Conservation (phyloP, 2,113 vertebrate species). For the Peromyscus californicus region DNA sequence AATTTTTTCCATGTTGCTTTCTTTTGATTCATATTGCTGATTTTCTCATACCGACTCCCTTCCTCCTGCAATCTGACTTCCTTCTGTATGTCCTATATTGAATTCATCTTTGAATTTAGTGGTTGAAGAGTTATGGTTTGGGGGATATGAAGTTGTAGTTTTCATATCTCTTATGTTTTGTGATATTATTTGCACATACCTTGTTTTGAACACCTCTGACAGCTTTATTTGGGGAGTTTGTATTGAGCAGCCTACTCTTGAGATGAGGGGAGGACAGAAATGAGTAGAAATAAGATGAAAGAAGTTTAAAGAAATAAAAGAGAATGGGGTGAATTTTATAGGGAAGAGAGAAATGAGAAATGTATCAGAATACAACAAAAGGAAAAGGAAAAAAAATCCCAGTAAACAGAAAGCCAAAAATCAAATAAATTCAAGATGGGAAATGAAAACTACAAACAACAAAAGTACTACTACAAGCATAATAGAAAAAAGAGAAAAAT, state of each 20-base stretch:
- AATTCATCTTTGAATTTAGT: neutral
- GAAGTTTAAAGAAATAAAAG: neutral
- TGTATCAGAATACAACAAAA: neutral
- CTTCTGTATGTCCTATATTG: neutral
- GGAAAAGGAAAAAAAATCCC: neutral
- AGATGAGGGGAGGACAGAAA: neutral
- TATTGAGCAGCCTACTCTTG: neutral
- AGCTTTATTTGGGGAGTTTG: neutral
- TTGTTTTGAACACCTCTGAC: neutral
- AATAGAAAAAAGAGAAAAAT: neutral
- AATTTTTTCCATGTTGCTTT: neutral
- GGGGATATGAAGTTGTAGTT: neutral
- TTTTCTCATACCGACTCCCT: neutral
- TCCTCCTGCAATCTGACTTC: neutral
- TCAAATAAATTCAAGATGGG: neutral
- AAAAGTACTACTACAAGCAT: neutral
- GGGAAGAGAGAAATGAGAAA: neutral
- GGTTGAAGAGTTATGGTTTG: neutral
- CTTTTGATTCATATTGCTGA: neutral
- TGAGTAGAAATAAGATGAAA: neutral
- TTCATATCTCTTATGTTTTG: neutral
- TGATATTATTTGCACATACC: neutral
- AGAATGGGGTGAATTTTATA: neutral
- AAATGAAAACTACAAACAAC: neutral
- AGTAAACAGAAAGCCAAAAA: neutral